Conservation (phyloP, 2,797 vertebrate genomes). For the Gallinago solitaria region DNA sequence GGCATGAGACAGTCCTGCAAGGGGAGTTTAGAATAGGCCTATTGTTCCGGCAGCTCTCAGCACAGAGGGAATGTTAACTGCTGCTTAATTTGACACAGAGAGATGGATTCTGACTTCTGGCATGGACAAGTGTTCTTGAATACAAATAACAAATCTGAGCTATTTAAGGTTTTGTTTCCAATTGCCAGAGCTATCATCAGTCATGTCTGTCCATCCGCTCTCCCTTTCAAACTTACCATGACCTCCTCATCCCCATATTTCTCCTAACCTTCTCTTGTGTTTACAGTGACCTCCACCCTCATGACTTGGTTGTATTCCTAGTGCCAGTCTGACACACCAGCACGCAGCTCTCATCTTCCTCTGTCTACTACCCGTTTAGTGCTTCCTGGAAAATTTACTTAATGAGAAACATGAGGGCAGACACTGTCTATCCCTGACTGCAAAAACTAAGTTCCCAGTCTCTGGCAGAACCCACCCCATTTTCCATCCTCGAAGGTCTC, state of each 20-base stretch:
- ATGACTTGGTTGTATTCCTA: neutral
- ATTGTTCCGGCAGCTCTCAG: neutral
- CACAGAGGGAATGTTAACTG: neutral
- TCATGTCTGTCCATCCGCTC: neutral
- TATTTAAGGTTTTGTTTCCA: conserved; percentile 23
- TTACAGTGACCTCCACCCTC: neutral
- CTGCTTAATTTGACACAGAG: neutral
- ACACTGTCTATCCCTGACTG: neutral
- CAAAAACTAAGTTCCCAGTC: neutral
- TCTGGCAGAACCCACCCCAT: neutral
- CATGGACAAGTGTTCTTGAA: neutral
- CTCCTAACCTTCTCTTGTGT: neutral
- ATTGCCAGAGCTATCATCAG: neutral
- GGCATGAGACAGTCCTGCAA: neutral
- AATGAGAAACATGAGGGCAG: neutral
- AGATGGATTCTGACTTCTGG: neutral
- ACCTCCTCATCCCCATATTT: neutral
- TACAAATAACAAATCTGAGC: neutral
- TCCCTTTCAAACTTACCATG: conserved; percentile 6
- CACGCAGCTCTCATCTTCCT: neutral
- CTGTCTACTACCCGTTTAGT: neutral
- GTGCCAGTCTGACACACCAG: neutral
- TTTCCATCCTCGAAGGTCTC: neutral
- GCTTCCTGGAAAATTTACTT: neutral
- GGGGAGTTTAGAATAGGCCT: neutral